Conservation (phyloP, 2,113 vertebrate genomes). For the Cephalopholis sonnerati region DNA sequence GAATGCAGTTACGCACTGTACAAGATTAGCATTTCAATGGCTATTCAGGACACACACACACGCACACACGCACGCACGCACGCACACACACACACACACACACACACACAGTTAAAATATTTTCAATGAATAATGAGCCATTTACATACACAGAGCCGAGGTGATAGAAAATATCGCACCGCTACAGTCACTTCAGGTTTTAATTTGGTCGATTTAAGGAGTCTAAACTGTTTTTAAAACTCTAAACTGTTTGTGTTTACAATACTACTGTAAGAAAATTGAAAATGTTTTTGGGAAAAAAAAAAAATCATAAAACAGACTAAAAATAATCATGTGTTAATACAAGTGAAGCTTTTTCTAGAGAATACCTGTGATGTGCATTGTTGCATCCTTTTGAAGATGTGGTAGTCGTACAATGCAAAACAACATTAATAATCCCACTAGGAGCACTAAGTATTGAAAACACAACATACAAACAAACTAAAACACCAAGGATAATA, state of each 20-base stretch:
- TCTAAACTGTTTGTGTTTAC: neutral
- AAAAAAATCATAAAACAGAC: neutral
- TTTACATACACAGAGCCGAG: slow-evolving; percentile 38
- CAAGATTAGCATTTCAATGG: slow-evolving; percentile 69
- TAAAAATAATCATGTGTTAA: neutral
- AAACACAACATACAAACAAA: too few relatives aligned
- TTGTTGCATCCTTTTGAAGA: neutral
- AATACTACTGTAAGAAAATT: neutral
- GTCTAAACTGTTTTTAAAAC: neutral
- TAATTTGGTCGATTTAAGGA: slow-evolving; percentile 27
- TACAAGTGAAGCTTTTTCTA: neutral
- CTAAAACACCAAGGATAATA: too few relatives aligned
- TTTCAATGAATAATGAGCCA: slow-evolving; percentile 24
- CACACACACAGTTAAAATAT: slow-evolving; percentile 32
- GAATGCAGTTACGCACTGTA: slow-evolving; percentile 3
- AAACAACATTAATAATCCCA: too few relatives aligned
- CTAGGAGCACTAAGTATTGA: too few relatives aligned
- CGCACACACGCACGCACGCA: slow-evolving; percentile 8
- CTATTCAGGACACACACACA: slow-evolving; percentile 13
- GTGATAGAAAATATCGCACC: slow-evolving; percentile 26
- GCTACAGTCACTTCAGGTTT: slow-evolving; percentile 4
- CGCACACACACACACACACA: slow-evolving; percentile 12
- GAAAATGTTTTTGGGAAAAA: neutral
- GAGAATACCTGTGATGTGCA: neutral
- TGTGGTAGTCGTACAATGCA: too few relatives aligned